Conservation (phyloP, 2,888 invertebrate genomes). For the Orchesella flavescens region DNA sequence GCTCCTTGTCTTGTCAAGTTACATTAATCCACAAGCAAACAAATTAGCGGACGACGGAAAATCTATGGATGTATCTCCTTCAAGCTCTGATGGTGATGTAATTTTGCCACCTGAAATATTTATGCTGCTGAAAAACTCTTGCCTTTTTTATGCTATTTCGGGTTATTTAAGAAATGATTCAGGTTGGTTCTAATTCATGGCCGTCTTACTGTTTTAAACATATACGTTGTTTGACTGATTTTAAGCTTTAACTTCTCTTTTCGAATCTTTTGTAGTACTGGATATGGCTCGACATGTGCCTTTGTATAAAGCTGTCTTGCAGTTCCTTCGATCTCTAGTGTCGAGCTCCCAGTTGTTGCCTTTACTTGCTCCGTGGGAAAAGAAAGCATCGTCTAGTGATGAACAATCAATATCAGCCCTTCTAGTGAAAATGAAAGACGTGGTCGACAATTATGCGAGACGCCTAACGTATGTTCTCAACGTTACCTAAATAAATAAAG, state of each 20-base stretch:
- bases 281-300: conserved; percentile 98
- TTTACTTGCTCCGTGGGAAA: conserved; percentile 79
- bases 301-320: conserved; percentile 88
- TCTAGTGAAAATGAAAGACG: conserved; percentile 89
- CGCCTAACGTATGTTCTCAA: conserved; percentile 81
- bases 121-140: conserved; percentile 86
- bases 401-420: conserved; percentile 84
- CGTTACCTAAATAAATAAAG: too few species aligned
- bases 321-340: conserved; percentile 85
- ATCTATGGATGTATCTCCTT: conserved; percentile 45
- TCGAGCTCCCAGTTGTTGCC: conserved; percentile 79
- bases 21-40: conserved; percentile 82
- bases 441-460: conserved; percentile 92
- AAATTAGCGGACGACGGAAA: conserved; percentile 23
- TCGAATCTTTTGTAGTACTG: conserved; percentile 79
- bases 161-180: conserved; percentile 95
- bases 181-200: conserved; percentile 76
- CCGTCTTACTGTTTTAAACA: neutral
- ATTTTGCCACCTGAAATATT: conserved; percentile 82
- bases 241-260: conserved; percentile 44
- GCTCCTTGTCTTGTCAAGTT: conserved; percentile 88
- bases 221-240: neutral
- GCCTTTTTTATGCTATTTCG: conserved; percentile 89
- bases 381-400: conserved; percentile 71
- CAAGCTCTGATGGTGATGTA: conserved; percentile 16